A percentile compares a stretch with the other conserved stretches of the same genome.
phyloP scores from a whole-genome alignment of 2,113 vertebrate species.

The Agelaius phoeniceus region DNA sequence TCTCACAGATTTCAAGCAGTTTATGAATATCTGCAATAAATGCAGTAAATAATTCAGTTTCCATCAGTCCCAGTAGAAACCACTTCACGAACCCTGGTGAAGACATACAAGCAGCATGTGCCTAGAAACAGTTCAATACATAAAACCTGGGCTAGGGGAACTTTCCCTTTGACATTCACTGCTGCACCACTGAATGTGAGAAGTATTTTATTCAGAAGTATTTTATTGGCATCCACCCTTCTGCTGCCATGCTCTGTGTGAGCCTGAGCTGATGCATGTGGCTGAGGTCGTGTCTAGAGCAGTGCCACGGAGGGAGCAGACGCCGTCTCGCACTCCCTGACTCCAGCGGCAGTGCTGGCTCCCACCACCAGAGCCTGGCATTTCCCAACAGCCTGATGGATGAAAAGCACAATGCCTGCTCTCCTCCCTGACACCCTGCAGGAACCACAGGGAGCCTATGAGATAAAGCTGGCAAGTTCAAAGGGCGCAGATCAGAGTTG shows the following conservation, averaged over 20 bases:
- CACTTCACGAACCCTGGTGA: not conserved
- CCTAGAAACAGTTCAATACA: not conserved
- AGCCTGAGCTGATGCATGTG: not conserved
- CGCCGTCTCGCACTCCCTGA: accelerated
- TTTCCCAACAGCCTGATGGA: not conserved
- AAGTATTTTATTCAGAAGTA: not conserved
- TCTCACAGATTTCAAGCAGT: not conserved
- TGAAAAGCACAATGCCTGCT: not conserved
- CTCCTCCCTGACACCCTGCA: not conserved
- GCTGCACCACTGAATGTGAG: not conserved
- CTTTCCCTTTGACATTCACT: accelerated
- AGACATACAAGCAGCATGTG: not conserved
- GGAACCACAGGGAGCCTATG: not conserved
- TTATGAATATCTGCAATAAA: not conserved
- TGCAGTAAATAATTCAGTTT: not conserved
- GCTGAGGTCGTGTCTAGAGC: not conserved
- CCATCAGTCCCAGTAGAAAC: not conserved
- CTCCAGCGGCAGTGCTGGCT: not conserved
- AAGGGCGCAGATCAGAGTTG: not conserved
- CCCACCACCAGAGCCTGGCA: not conserved
- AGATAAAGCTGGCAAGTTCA: not conserved
- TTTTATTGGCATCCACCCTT: not conserved
- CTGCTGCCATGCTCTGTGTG: not conserved
- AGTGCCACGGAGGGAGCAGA: not conserved
- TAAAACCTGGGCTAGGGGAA: not conserved